These are phyloP conservation scores for Phoxinus phoxinus DNA, from an alignment of 2,113 vertebrate genomes.

Conservation along the genomic window DNA sequence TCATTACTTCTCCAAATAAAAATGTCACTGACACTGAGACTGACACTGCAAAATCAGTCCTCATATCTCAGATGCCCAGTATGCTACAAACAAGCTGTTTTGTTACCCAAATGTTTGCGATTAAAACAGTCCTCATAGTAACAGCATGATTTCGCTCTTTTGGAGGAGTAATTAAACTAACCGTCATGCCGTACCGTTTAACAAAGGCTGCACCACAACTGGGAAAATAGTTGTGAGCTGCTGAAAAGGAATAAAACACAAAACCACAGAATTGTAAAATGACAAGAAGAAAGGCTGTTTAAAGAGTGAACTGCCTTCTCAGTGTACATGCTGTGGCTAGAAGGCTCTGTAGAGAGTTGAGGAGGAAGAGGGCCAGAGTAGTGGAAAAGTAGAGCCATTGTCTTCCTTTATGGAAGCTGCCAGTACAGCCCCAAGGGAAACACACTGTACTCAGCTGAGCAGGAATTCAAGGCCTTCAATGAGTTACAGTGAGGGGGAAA, in stretches of 20 bases:
- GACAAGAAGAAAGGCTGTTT: slow-evolving; percentile 28
- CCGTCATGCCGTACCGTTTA: slow-evolving; percentile 14
- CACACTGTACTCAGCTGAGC: slow-evolving; percentile 37
- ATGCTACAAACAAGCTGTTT: slow-evolving; percentile 37
- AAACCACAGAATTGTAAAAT: slow-evolving; percentile 36
- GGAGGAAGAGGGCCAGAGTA: slow-evolving; percentile 21
- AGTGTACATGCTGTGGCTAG: slow-evolving; percentile 35
- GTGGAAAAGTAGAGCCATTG: slow-evolving; percentile 39
- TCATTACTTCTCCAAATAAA: slow-evolving; percentile 23
- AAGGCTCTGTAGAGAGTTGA: slow-evolving; percentile 26
- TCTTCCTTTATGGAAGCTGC: slow-evolving; percentile 24
- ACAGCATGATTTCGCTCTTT: slow-evolving; percentile 32
- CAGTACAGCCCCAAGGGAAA: slow-evolving; percentile 18
- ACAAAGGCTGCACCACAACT: slow-evolving; percentile 38
- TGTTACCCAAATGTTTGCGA: slow-evolving; percentile 29
- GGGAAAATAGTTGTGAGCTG: slow-evolving; percentile 31
- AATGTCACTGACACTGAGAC: slow-evolving; percentile 21
- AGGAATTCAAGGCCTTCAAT: slow-evolving; percentile 40
- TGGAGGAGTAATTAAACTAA: slow-evolving; percentile 21
- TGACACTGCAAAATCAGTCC: slow-evolving; percentile 33
- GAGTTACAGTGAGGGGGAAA: slow-evolving; percentile 16
- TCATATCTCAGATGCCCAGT: slow-evolving; percentile 33
- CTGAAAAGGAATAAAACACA: slow-evolving; percentile 33
- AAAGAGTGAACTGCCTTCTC: slow-evolving; percentile 13
- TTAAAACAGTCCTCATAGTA: slow-evolving; percentile 45